Evolutionary conservation across 2,113 vertebrate genomes (phyloP), one percentile per base, ranked within the genome.

Genomic region (Condylura cristata): DNA sequence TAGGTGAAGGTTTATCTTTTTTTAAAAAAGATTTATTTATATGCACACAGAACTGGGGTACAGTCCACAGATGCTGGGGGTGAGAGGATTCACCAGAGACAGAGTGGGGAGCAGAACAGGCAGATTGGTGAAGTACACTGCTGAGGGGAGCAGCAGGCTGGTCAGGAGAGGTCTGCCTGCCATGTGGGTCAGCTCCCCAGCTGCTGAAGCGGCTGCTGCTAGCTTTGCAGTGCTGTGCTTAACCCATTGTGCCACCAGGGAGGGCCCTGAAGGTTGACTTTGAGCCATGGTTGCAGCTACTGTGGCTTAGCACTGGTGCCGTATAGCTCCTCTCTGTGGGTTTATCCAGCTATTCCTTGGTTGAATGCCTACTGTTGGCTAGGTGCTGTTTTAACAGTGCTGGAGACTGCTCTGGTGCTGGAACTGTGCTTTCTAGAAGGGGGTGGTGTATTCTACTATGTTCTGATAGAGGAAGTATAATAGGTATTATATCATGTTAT

Each of bases 381-480:
- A 0, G 46, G 14, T 6, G n/a, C n/a, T 30, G 0, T n/a, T 16
- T 74, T 5, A 8, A 6, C 0, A 1, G 28, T 24, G 14, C 60
- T 1, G 41, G 37, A 18, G 34, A 12, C 1, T 6, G 26, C 8
- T 11, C 37, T 32, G 4, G 6, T 2, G 5, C 7, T 24, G 0
- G 51, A 6, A 46, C 18, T 14, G 37, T 28, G 32, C 18, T 1
- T 75, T 22, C 44, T 60, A 32, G 71, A 53, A 37, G 1, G 20
- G 20, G 10, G 5, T 32, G 10, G 51, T 70, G 60, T 41, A 72
- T 48, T 82, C 56, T 82, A 2, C 41, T 37, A 70, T 7, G 11
- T 26, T 61, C 22, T 41, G 28, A 39, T 51, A 9, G 70, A 63
- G 63, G 58, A 72, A 90, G n/a, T 80, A 6, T 56, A 20, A 56